A percentile compares a stretch with the other conserved stretches of the same genome.
These are phyloP conservation scores for Ciconia nigra DNA, from an alignment of 2,797 vertebrate genomes.

Conservation along the genomic window DNA sequence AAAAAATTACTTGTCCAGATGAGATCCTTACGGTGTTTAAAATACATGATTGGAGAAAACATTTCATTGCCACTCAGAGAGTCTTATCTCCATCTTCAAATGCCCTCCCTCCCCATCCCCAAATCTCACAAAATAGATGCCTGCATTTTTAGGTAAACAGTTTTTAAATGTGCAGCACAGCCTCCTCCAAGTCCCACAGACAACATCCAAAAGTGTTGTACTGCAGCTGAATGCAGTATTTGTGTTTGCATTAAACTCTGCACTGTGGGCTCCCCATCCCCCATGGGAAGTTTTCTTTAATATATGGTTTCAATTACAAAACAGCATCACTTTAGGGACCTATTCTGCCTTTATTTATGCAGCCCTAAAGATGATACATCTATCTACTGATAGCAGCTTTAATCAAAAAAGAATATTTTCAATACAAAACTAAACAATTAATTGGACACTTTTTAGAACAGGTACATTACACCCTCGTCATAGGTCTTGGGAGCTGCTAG, in stretches of 20 bases:
- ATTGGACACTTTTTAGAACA: slow-evolving; percentile 21
- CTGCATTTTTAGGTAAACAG: not conserved
- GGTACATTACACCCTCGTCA: not conserved
- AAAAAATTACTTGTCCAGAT: not conserved
- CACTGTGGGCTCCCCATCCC: not conserved
- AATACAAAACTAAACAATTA: slow-evolving; percentile 14
- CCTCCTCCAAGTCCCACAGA: not conserved
- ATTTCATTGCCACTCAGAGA: not conserved
- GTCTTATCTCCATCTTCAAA: not conserved
- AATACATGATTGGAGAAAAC: not conserved
- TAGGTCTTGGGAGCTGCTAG: not conserved
- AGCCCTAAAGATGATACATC: not conserved
- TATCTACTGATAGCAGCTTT: not conserved
- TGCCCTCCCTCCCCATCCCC: not conserved
- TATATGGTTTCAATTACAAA: slow-evolving; percentile 33
- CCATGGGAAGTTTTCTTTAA: not conserved
- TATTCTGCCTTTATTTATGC: slow-evolving; percentile 8
- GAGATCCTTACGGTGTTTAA: not conserved
- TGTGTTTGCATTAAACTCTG: not conserved
- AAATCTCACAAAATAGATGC: not conserved
- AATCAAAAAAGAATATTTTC: not conserved
- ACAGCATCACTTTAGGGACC: not conserved
- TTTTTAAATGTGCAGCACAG: not conserved
- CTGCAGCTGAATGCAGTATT: not conserved
- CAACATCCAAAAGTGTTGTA: not conserved